Evolutionary conservation across 2,888 invertebrate species (phyloP), one percentile per base, ranked within the genome.

Genomic region (Allygus modestus): DNA sequence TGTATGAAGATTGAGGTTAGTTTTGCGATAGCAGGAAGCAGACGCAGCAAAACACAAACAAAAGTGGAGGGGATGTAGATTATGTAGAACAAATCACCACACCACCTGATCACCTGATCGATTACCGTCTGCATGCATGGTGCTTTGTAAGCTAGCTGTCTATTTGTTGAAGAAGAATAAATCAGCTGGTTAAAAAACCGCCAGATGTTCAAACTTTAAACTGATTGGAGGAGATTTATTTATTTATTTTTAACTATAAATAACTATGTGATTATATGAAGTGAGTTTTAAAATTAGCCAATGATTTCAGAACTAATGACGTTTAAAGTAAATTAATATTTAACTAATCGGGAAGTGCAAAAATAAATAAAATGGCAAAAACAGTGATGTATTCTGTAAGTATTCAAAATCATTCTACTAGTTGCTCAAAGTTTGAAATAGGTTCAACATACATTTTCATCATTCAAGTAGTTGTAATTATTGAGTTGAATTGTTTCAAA

Each of bases 331-430:
- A 54, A 54, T 54, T 46, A 54, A 23, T 23, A 23, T 54, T 31
- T 28, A 31, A 65, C 17, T 65, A 65, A 0, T 65, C 31, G 65
- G 65, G 28, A 65, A 65, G 54, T 23, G 9, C 17, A 46, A 46
- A 15, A 46, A 15, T 46, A 7, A 54, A 20, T 20, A 87, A 61
- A 86, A 87, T 86, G 92, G 92, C 88, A 41, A 89, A 89, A 86
- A 89, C 89, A 41, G 88, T 90, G 54, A 89, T 90, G 89, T 90
- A 90, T 87, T 90, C 90, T 65, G 90, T 91, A 89, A 87, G 89
- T 87, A 73, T 37, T n/a, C n/a, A n/a, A n/a, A n/a, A n/a, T n/a
- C n/a, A n/a, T n/a, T n/a, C n/a, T n/a, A n/a, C n/a, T n/a, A n/a
- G n/a, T n/a, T n/a, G n/a, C n/a, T n/a, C n/a, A n/a, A n/a, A n/a